Conservation (phyloP, 2,797 vertebrate genomes). For the Bradypus variegatus region DNA sequence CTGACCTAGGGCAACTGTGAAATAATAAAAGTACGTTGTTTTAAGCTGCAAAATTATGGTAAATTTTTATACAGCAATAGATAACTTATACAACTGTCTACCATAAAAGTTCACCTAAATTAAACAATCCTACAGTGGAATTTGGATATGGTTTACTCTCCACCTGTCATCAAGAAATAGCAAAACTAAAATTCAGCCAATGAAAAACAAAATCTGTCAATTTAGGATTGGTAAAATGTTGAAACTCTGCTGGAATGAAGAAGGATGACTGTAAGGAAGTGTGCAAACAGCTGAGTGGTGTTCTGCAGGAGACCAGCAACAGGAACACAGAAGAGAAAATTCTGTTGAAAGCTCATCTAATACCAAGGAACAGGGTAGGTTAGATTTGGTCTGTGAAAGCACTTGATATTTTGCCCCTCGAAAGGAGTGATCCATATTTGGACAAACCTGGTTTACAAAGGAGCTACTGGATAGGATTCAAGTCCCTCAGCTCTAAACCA, state of each 20-base stretch:
- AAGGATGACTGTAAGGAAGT: not conserved
- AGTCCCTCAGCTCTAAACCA: not conserved
- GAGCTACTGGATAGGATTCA: not conserved
- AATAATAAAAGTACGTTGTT: not conserved
- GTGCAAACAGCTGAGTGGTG: not conserved
- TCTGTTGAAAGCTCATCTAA: not conserved
- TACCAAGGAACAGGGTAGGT: not conserved
- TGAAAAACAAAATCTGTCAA: slow-evolving; percentile 15
- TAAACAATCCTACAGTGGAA: slow-evolving; percentile 18
- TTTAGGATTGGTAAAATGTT: not conserved
- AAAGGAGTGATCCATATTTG: slow-evolving; percentile 26
- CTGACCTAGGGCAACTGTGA: not conserved
- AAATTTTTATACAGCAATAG: not conserved
- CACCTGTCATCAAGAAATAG: slow-evolving; percentile 22
- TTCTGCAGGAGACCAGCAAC: not conserved
- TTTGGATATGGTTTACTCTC: not conserved
- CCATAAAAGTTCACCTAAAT: slow-evolving; percentile 19
- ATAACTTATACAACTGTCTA: slow-evolving; percentile 9
- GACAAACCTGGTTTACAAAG: not conserved
- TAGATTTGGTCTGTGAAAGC: not conserved
- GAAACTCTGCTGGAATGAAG: slow-evolving; percentile 11
- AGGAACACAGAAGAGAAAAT: not conserved
- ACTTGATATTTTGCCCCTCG: slow-evolving; percentile 3
- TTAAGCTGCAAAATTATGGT: not conserved
- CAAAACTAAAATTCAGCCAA: slow-evolving; percentile 30